These are phyloP conservation scores for Acronicta leporina DNA, from an alignment of 2,888 invertebrate species.

Conservation along the genomic window DNA sequence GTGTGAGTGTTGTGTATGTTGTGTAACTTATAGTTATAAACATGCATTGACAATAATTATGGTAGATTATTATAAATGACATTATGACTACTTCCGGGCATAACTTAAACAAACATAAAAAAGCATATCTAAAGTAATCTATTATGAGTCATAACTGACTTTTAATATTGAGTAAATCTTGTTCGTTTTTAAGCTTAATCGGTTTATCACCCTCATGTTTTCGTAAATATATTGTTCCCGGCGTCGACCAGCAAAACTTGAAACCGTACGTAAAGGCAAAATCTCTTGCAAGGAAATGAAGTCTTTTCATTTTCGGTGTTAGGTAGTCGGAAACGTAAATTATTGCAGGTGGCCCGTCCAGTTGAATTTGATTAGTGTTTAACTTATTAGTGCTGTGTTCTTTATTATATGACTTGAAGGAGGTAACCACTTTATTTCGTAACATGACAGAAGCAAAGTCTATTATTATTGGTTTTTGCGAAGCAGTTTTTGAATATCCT, in stretches of 20 bases:
- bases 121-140: too few relatives aligned
- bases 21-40: too few relatives aligned
- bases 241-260: slow-evolving; percentile 1
- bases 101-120: too few relatives aligned
- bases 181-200: neutral
- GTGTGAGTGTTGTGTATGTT: too few relatives aligned
- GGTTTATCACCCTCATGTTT: neutral
- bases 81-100: too few relatives aligned
- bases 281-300: slow-evolving; percentile 1
- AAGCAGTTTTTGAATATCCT: neutral
- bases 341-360: neutral
- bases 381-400: neutral
- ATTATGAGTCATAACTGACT: too few relatives aligned
- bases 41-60: too few relatives aligned
- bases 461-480: neutral
- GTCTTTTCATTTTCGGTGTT: slow-evolving; percentile 1
- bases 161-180: too few relatives aligned
- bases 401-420: slow-evolving; percentile 2
- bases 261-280: neutral
- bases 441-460: neutral
- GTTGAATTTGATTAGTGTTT: neutral
- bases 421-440: neutral
- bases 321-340: neutral
- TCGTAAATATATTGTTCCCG: slow-evolving; percentile 1
- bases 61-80: too few relatives aligned